Evolutionary conservation across 2,797 vertebrate genomes (phyloP).

Genomic region (Pseudocheirus occidentalis): DNA sequence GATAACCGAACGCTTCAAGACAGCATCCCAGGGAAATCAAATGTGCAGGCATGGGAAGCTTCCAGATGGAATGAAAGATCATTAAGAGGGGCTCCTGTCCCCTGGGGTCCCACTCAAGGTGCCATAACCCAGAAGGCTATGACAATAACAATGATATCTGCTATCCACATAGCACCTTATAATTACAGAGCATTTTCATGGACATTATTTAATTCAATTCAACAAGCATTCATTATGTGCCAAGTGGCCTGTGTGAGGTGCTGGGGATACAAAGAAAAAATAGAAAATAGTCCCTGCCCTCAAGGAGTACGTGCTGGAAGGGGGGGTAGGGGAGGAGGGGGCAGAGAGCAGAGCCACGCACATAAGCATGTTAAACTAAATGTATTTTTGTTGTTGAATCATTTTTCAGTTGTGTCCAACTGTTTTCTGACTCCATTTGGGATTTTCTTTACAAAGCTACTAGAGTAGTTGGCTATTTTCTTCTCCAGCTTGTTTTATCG

Average conservation of each 20-base stretch:
- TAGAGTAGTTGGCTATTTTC: neutral
- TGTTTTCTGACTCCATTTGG: neutral
- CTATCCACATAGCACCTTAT: neutral
- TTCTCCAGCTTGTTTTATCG: neutral
- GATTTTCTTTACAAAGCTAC: neutral
- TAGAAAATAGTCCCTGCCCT: neutral
- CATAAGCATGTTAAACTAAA: neutral
- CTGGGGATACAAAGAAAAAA: neutral
- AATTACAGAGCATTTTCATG: neutral
- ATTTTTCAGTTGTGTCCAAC: neutral
- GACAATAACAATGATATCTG: neutral
- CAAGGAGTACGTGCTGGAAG: neutral
- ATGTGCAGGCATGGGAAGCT: slow-evolving; percentile 64
- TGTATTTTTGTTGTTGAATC: neutral
- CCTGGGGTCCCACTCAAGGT: neutral
- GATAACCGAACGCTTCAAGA: slow-evolving; percentile 70
- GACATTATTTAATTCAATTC: neutral
- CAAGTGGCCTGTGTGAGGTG: neutral
- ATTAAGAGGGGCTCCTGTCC: neutral
- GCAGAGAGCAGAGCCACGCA: neutral
- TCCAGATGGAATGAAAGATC: slow-evolving; percentile 65
- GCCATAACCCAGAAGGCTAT: neutral
- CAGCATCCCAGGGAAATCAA: slow-evolving; percentile 71
- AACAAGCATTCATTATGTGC: neutral
- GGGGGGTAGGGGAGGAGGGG: neutral